Evolutionary conservation across 2,113 vertebrate genomes (phyloP).

Genomic region (Macquaria ambigua): DNA sequence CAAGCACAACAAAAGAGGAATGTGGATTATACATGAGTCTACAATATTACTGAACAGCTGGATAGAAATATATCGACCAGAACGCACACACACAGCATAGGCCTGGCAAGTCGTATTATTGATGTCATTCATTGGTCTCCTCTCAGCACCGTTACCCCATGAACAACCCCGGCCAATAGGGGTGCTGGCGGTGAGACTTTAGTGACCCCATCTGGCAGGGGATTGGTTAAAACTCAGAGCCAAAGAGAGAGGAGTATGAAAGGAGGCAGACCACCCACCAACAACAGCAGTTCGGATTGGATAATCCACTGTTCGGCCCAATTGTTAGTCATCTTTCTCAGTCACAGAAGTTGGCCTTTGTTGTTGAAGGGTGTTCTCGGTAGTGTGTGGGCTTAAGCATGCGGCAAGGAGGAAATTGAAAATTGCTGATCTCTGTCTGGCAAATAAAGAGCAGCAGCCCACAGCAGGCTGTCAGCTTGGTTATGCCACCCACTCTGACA

Average conservation of each 20-base stretch:
- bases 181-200: conserved; percentile 70
- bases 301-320: conserved; percentile 33
- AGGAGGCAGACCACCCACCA: conserved; percentile 70
- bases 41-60: conserved; percentile 52
- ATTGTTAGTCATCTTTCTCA: conserved; percentile 60
- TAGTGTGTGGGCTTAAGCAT: conserved; percentile 61
- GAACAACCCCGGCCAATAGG: conserved; percentile 66
- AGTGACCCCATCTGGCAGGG: conserved; percentile 80
- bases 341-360: conserved; percentile 48
- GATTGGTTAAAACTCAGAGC: conserved; percentile 68
- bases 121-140: conserved; percentile 51
- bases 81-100: conserved; percentile 34
- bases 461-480: conserved; percentile 68
- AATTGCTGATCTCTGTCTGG: conserved; percentile 72
- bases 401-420: conserved; percentile 70
- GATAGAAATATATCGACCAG: conserved; percentile 38
- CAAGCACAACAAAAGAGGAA: conserved; percentile 47
- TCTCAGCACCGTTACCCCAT: conserved; percentile 29
- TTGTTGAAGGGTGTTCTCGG: conserved; percentile 50
- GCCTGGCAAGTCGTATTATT: conserved; percentile 32
- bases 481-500: conserved; percentile 75
- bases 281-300: conserved; percentile 70
- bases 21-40: conserved; percentile 58
- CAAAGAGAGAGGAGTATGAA: conserved; percentile 25
- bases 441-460: conserved; percentile 70